These are phyloP conservation scores for Thelaira solivaga DNA, from an alignment of 2,888 invertebrate species.

Conservation along the genomic window DNA sequence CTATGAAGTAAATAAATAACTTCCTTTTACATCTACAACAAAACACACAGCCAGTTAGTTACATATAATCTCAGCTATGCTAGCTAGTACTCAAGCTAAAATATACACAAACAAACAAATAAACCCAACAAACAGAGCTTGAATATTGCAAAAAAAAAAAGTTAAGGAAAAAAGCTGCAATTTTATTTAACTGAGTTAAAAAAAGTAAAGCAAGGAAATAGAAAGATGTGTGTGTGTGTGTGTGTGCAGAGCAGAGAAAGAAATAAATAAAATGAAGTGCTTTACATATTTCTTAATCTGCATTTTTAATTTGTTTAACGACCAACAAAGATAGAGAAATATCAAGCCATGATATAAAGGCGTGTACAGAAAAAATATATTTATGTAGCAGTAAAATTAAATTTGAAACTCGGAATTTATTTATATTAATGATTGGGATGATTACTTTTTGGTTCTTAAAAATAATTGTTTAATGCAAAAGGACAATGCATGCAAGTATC, in stretches of 20 bases:
- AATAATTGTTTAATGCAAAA: too few relatives aligned
- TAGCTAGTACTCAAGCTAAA: too few relatives aligned
- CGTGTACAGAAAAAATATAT: too few relatives aligned
- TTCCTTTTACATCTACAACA: too few relatives aligned
- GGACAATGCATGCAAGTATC: too few relatives aligned
- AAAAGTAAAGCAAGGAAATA: neutral
- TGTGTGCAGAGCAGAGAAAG: too few relatives aligned
- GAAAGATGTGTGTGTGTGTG: neutral
- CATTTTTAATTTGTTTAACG: slow-evolving; percentile 43
- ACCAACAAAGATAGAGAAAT: neutral
- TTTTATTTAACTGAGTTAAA: slow-evolving; percentile 13
- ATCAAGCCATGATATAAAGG: too few relatives aligned
- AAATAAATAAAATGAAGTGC: neutral
- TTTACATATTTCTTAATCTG: slow-evolving; percentile 37
- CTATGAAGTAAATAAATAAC: neutral
- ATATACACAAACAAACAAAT: neutral
- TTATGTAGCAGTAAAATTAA: too few relatives aligned
- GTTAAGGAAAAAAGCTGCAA: too few relatives aligned
- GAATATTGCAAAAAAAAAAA: neutral
- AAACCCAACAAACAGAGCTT: neutral
- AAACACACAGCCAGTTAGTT: neutral
- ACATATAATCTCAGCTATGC: neutral
- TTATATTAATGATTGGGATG: too few relatives aligned
- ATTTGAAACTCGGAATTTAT: too few relatives aligned
- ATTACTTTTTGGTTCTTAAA: too few relatives aligned